Base-by-base conservation (phyloP, 2,888 invertebrate genomes). In the Pheosia tremula region DNA sequence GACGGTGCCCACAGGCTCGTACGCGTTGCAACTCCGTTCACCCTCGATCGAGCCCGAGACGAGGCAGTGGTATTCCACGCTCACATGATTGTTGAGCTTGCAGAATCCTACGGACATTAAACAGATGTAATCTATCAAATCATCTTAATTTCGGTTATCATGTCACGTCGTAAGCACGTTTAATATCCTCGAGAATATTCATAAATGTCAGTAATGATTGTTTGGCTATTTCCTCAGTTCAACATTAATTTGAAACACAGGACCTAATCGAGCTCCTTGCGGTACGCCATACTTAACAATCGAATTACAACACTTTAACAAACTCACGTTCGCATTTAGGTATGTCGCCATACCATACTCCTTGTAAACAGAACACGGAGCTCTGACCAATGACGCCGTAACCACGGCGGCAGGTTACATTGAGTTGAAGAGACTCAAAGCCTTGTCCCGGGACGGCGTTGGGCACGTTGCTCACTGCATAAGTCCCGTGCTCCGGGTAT, bases 401-500 rank as follows among this genome's bases (percentile, higher is more conserved):
- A 4, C 85, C 85, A 10, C 72, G 71, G 4, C 75, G 62, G 66
- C 91, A 91, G 13, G 81, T 80, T 9, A 87, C 76, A 50, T 83
- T 85, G 4, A 90, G 60, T 2, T 74, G 72, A 3, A 83, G 68
- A 0, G 69, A 67, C 4, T 70, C 62, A 69, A 78, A 83, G 0
- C 72, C 41, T 9, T 85, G 79, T 0, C 87, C 87, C 0, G 89
- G 88, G 0, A 38, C 53, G 0, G 84, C 83, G 37, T 68, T 65
- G 0, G 83, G 80, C 0, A 72, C 63, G 38, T 84, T 84, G 0
- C 72, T 61, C 0, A 83, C 80, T 0, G 63, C 62, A 65, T 88
- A 91, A 0, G 66, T 68, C 0, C 89, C 90, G 60, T 89, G 84
- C 0, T 64, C 73, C 0, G 87, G 88, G 60, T 79, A 82, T 0